Conservation (phyloP, 2,797 vertebrate genomes). For the Monodelphis domestica region DNA sequence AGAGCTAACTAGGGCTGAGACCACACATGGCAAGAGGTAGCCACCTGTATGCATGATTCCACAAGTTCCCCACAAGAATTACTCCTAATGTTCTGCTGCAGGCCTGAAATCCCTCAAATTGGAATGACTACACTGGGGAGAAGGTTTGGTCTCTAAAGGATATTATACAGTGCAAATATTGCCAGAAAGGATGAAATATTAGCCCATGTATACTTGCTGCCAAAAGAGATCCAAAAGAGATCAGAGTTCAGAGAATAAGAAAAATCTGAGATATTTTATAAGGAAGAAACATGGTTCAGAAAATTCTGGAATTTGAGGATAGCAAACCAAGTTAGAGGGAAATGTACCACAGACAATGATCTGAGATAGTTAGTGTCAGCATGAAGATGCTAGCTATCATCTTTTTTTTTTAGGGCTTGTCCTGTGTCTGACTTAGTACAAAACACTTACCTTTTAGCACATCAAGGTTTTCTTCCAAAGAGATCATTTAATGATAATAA, state of each 20-base stretch:
- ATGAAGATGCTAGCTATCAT: not conserved
- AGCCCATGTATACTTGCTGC: not conserved
- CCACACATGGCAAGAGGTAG: not conserved
- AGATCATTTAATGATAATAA: not conserved
- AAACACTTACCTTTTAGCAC: constrained; percentile 18
- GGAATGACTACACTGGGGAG: not conserved
- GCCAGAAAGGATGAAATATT: not conserved
- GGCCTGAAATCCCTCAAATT: not conserved
- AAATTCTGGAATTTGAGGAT: not conserved
- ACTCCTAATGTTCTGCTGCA: not conserved
- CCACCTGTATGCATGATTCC: not conserved
- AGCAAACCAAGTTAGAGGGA: not conserved
- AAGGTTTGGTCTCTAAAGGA: not conserved
- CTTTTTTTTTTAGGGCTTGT: not conserved
- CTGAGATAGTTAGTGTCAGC: not conserved
- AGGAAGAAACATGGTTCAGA: not conserved
- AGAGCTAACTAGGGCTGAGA: not conserved
- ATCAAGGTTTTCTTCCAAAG: constrained; percentile 34
- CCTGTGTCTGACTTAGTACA: not conserved
- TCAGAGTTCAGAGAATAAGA: constrained; percentile 2
- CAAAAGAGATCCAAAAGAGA: not conserved
- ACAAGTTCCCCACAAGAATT: not conserved
- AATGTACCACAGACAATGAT: constrained; percentile 34
- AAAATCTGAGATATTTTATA: constrained; percentile 11
- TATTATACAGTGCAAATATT: not conserved